Evolutionary conservation across 2,888 invertebrate genomes (phyloP), one percentile per base, ranked within the genome.

Genomic region (Platynereis dumerilii): DNA sequence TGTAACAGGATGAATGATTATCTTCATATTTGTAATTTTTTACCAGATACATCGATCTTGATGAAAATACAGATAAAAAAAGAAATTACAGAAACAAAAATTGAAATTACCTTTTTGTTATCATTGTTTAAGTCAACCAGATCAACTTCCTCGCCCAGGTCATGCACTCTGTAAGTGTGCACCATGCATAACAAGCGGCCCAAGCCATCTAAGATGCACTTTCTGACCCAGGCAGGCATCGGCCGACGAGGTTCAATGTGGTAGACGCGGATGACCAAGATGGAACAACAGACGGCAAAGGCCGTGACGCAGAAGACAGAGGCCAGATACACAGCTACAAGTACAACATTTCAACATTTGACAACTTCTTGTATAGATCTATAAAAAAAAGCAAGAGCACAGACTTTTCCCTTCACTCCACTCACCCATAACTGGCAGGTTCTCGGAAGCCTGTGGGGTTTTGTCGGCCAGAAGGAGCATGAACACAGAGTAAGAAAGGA

Each of bases 401-500:
- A n/a, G n/a, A n/a, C n/a, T n/a, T n/a, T n/a, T n/a, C n/a, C n/a
- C n/a, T n/a, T n/a, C n/a, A n/a, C n/a, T n/a, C n/a, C n/a, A n/a
- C n/a, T 55, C 24, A 55, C 55, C 26, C 3, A 55, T 5, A 10
- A 24, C 17, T 15, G 55, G 55, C 7, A 55, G 22, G 17, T 22
- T 26, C 17, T 55, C 55, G 7, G 55, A 55, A 7, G 55, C 24
- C 26, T 55, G 17, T 2, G 55, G 55, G 3, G 27, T 55, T 7
- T 55, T 55, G 22, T 55, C 55, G 3, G 55, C 17, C 27, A 55
- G 24, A 7, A 27, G 10, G 24, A 55, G 55, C 55, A 55, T 55
- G 55, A 55, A 55, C 55, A 55, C 55, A 12, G 24, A 24, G 17
- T 15, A 55, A 7, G 55, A 55, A 12, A 55, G 55, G 17, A 55